Evolutionary conservation across 1,140 invertebrate genomes (phyloP).

Genomic region (Pachypeltis micranthus): DNA sequence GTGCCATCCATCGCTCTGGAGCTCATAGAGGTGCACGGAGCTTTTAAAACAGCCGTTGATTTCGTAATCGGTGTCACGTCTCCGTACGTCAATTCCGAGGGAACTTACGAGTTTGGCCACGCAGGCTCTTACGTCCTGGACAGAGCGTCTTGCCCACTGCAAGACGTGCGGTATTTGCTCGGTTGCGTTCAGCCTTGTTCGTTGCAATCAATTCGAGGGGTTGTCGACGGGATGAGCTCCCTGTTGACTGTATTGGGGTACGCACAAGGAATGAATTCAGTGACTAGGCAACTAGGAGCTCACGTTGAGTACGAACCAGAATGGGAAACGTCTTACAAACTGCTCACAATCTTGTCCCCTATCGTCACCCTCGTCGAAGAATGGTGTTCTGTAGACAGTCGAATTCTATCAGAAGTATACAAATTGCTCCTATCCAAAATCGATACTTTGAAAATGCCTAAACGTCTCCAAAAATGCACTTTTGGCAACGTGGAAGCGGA

Average conservation of each 20-base stretch:
- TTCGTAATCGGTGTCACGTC: slow-evolving; percentile 80
- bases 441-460: too few relatives aligned
- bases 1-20: slow-evolving; percentile 87
- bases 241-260: slow-evolving; percentile 68
- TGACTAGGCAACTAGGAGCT: slow-evolving; percentile 76
- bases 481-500: slow-evolving; percentile 46
- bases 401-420: slow-evolving; percentile 64
- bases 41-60: slow-evolving; percentile 67
- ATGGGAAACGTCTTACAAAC: slow-evolving; percentile 95
- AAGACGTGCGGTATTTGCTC: slow-evolving; percentile 81
- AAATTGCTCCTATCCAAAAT: slow-evolving; percentile 51
- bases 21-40: slow-evolving; percentile 77
- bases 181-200: slow-evolving; percentile 65
- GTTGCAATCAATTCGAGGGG: slow-evolving; percentile 62
- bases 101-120: slow-evolving; percentile 37
- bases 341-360: slow-evolving; percentile 83
- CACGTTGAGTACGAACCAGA: slow-evolving; percentile 98
- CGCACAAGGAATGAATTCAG: slow-evolving; percentile 86
- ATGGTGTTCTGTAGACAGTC: slow-evolving; percentile 80
- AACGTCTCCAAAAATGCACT: too few relatives aligned
- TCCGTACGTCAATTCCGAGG: slow-evolving; percentile 57
- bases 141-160: slow-evolving; percentile 76
- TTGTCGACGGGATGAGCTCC: slow-evolving; percentile 69
- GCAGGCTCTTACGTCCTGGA: slow-evolving; percentile 55
- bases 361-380: slow-evolving; percentile 73